Evolutionary conservation across 2,113 vertebrate genomes (phyloP), one percentile per base, ranked within the genome.

Genomic region (Riparia riparia): DNA sequence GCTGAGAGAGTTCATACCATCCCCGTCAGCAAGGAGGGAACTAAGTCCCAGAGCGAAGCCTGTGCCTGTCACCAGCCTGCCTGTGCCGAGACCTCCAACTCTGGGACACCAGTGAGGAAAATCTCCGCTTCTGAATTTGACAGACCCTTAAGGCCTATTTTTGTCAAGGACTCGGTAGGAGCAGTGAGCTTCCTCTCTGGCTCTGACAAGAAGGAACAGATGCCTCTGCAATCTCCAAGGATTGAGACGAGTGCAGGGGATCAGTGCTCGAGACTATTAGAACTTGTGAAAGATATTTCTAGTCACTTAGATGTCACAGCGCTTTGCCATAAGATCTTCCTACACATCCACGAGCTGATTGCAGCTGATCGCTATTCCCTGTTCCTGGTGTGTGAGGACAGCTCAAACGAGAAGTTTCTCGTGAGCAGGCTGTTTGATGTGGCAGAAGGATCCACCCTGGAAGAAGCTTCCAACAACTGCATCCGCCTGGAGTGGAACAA

Each of bases 91-190:
- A 93, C 68, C 80, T 83, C 98, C 7, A 96, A 89, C 60, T 98
- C 98, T 1, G 98, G 97, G 12, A 98, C 99, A 1, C 99, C 99
- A 4, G 98, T 94, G 4, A 98, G 99, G 83, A 99, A 99, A 95
- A 99, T 99, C 97, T 99, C 99, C 1, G 99, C 99, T 8, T 99
- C 99, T 0, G 99, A 99, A 95, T 99, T 99, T 25, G 99, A 99
- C 97, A 98, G 99, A 31, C 99, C 99, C 2, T 98, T 99, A 53
- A 97, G 99, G 89, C 99, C 99, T 87, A 99, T 99, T 39, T 98
- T 99, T 45, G 98, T 99, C 76, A 99, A 99, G 95, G 99, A 99
- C 98, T 98, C 99, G 0, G 99, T 99, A 94, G 99, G 99, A 51
- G 97, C 98, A 4, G 97, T 99, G 94, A 99, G 99, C 17, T 99